Conservation (phyloP, 2,888 invertebrate species). For the Drosophila subsilvestris region DNA sequence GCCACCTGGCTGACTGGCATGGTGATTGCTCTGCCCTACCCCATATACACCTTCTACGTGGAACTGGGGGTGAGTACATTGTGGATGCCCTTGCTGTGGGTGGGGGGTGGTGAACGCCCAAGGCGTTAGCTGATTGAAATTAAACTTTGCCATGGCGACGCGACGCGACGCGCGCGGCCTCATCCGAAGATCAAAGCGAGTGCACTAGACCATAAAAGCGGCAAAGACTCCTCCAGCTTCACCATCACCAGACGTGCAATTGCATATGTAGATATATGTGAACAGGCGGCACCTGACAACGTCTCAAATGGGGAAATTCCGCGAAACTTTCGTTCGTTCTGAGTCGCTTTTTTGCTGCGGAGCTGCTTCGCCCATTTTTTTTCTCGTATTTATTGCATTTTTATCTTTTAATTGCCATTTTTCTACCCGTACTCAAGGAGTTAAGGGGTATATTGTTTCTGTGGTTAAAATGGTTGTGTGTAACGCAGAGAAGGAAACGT, state of each 20-base stretch:
- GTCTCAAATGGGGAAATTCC: not conserved
- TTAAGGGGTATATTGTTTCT: no score
- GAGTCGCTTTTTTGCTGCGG: no score
- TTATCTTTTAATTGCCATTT: not conserved
- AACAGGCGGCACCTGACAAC: not conserved
- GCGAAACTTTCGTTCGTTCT: not conserved
- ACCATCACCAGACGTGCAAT: no score
- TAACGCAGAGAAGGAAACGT: no score
- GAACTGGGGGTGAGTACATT: slow-evolving; percentile 87
- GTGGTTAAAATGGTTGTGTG: no score
- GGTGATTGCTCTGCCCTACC: slow-evolving; percentile 89
- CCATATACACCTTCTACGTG: slow-evolving; percentile 89
- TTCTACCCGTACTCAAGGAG: no score
- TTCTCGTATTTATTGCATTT: not conserved
- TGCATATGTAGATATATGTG: not conserved
- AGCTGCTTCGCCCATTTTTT: no score
- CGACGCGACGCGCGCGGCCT: no score
- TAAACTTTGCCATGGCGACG: slow-evolving; percentile 1
- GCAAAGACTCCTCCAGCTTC: not conserved
- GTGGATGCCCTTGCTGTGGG: not conserved
- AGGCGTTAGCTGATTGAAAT: slow-evolving; percentile 47
- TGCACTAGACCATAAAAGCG: slow-evolving; percentile 66
- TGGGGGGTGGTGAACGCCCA: not conserved
- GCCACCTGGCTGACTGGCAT: slow-evolving; percentile 90
- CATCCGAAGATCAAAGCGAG: slow-evolving; percentile 58